These are phyloP conservation scores for Bombyx mandarina DNA, from an alignment of 1,140 invertebrate genomes.

Conservation along the genomic window DNA sequence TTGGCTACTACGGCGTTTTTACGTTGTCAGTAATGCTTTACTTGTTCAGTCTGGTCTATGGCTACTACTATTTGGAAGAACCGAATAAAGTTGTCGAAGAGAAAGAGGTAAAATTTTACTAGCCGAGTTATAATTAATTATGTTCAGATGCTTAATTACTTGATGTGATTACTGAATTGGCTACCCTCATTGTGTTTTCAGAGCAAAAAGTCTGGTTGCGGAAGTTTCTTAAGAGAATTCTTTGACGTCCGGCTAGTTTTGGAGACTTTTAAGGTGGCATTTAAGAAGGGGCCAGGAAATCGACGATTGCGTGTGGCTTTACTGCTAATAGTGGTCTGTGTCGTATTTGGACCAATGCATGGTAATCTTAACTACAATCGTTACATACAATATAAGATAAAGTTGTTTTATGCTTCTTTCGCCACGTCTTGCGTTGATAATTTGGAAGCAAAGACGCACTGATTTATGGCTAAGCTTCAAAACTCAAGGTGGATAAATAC, in stretches of 20 bases:
- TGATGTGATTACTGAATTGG: neutral
- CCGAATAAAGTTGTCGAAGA: conserved; percentile 43
- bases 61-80: conserved; percentile 75
- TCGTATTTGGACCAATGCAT: conserved; percentile 84
- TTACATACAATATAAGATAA: neutral
- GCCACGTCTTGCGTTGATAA: too few species aligned
- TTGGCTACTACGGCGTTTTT: conserved; percentile 88
- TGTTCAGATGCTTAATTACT: neutral
- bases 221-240: conserved; percentile 73
- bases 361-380: conserved; percentile 67
- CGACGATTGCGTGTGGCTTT: conserved; percentile 78
- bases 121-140: conserved; percentile 9
- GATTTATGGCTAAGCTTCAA: too few species aligned
- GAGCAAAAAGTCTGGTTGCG: conserved; percentile 10
- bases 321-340: conserved; percentile 83
- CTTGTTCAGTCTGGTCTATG: conserved; percentile 79
- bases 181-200: neutral
- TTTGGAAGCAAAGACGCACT: too few species aligned
- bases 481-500: too few species aligned
- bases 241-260: conserved; percentile 79
- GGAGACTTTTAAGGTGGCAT: conserved; percentile 82
- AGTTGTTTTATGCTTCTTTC: too few species aligned
- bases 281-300: conserved; percentile 79
- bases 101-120: conserved; percentile 26
- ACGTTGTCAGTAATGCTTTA: conserved; percentile 80